A percentile compares a stretch with the other conserved stretches of the same genome.
Evolutionary conservation across 2,113 vertebrate species (phyloP).

Genomic region (Tangachromis dhanisi): DNA sequence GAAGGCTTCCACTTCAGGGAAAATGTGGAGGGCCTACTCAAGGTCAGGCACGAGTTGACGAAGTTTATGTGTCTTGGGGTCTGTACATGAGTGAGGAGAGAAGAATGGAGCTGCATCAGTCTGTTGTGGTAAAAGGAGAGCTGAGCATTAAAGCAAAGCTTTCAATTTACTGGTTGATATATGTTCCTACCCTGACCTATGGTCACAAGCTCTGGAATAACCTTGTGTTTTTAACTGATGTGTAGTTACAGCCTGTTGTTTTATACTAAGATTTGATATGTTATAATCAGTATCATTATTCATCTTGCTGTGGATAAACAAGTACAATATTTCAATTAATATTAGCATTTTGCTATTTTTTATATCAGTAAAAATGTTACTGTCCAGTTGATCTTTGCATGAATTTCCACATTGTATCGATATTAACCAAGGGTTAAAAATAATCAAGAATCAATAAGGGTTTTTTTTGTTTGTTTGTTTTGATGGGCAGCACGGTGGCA

Average conservation of each 20-base stretch:
- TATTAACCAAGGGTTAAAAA: neutral
- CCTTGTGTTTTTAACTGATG: neutral
- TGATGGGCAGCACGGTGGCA: too few relatives aligned
- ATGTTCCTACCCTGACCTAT: neutral
- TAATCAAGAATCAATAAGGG: neutral
- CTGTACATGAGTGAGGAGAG: neutral
- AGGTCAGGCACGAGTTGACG: neutral
- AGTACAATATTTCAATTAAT: neutral
- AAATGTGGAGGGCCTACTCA: neutral
- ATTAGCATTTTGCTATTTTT: neutral
- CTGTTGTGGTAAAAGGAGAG: neutral
- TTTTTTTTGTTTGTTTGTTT: rapidly evolving
- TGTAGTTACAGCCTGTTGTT: neutral
- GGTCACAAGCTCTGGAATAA: neutral
- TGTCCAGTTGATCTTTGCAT: neutral
- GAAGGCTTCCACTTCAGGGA: neutral
- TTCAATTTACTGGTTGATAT: neutral
- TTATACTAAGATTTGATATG: neutral
- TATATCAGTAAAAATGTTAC: neutral
- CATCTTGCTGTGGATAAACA: neutral
- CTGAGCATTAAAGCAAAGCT: neutral
- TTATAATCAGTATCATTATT: neutral
- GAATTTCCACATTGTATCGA: neutral
- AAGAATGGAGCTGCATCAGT: neutral
- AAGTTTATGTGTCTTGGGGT: neutral